Evolutionary conservation across 2,797 vertebrate genomes (phyloP), one percentile per base, ranked within the genome.

Genomic region (Sparidentex hasta): DNA sequence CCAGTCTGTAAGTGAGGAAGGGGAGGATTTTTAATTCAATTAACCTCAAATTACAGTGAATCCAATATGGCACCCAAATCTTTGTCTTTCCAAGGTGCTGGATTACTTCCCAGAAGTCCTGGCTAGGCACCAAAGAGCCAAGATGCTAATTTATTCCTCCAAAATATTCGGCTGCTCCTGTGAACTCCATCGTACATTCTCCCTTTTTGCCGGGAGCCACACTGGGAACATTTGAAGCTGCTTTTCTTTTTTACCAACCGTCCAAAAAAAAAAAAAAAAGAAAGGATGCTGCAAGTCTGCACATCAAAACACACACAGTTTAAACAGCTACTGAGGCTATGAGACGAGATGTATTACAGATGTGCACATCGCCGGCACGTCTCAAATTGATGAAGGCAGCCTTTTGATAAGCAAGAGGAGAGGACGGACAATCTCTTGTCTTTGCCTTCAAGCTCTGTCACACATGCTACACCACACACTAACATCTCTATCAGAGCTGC

Each of bases 21-120:
- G 20, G 46, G 48, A 25, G 71, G 55, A 11, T 55, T 72, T 85
- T 81, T 80, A 78, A 87, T 89, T 92, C 85, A 92, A 92, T 92
- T 93, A 91, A 91, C 88, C 88, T 89, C 85, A 81, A 78, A 90
- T 93, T 91, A 88, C 67, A 82, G 62, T 56, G 75, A 65, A 90
- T 86, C 85, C 87, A 89, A 72, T 59, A 71, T 66, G 81, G 82
- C 75, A 73, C 85, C 84, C 71, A 74, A 83, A 88, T 84, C 75
- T 69, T 65, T 50, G 58, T 82, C 57, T 84, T 86, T 84, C 81
- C 80, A 82, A 87, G 74, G 74, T 83, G 80, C 80, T 90, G 88
- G 90, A 90, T 87, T 77, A 71, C 76, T 81, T 88, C 90, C 92
- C 88, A 91, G 87, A 86, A 84, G 78, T 73, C 61, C 70, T 88